These are phyloP conservation scores for Dasyurus viverrinus DNA, from an alignment of 2,113 vertebrate genomes.

Conservation along the genomic window DNA sequence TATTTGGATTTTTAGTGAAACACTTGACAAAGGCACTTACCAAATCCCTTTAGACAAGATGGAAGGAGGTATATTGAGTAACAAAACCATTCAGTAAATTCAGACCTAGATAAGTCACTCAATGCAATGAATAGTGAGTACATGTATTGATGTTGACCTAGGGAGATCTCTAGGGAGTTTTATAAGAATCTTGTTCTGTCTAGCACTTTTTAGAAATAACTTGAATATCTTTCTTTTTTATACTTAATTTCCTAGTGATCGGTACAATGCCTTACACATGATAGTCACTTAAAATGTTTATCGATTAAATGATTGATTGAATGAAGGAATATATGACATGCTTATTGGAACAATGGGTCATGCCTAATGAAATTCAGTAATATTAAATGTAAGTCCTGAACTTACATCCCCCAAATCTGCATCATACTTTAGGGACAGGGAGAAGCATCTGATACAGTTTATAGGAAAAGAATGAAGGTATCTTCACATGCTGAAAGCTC, in stretches of 20 bases:
- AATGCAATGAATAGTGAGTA: not conserved
- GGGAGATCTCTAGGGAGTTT: not conserved
- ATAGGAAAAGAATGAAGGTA: not conserved
- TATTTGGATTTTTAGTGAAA: not conserved
- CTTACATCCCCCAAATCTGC: not conserved
- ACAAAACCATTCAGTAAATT: not conserved
- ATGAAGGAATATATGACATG: not conserved
- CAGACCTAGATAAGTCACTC: not conserved
- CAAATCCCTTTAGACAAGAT: not conserved
- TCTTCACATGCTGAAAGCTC: not conserved
- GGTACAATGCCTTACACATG: not conserved
- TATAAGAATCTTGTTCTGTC: not conserved
- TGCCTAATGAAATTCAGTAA: not conserved
- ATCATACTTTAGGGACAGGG: not conserved
- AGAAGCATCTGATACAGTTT: not conserved
- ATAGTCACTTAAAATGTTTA: not conserved
- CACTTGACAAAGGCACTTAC: not conserved
- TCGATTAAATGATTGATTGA: not conserved
- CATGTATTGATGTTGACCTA: not conserved
- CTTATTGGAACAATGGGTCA: not conserved
- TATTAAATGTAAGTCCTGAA: not conserved
- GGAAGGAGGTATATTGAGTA: not conserved
- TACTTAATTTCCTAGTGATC: not conserved
- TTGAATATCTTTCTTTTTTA: not conserved
- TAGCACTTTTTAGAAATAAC: not conserved